Percentiles rank a stretch among this genome's conserved stretches.
Conservation (phyloP, 2,797 vertebrate genomes). For the Vipera latastei region DNA sequence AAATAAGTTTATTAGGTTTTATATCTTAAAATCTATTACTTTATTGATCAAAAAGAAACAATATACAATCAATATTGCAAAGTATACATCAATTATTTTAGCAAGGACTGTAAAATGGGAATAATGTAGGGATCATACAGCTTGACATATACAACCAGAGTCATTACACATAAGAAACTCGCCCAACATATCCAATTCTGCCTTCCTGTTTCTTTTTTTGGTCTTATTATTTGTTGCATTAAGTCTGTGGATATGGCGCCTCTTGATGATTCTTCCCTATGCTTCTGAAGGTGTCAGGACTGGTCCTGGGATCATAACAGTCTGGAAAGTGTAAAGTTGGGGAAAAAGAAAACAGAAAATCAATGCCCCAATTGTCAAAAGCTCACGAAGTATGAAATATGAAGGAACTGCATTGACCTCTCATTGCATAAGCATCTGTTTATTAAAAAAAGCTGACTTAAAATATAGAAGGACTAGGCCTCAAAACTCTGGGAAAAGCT, state of each 20-base stretch:
- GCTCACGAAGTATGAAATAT: neutral
- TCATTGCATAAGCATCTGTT: neutral
- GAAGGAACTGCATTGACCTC: neutral
- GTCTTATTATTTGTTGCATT: constrained; percentile 65
- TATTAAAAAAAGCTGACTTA: neutral
- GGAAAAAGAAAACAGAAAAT: constrained; percentile 5
- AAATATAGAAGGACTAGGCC: neutral
- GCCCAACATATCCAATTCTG: neutral
- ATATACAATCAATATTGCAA: neutral
- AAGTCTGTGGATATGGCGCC: constrained; percentile 63
- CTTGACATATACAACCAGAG: neutral
- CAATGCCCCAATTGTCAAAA: neutral
- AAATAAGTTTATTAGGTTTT: neutral
- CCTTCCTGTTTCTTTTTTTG: rapidly evolving
- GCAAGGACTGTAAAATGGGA: neutral
- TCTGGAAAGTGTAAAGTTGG: constrained; percentile 72
- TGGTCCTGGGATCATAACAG: constrained; percentile 85
- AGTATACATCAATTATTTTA: neutral
- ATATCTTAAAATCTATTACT: neutral
- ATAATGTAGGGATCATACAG: rapidly evolving
- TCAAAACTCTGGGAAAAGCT: neutral
- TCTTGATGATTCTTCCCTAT: constrained; percentile 64
- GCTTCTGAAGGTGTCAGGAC: constrained; percentile 75
- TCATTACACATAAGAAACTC: neutral
- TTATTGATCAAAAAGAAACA: rapidly evolving